phyloP scores from a whole-genome alignment of 2,113 vertebrate genomes.

The Mola mola region DNA sequence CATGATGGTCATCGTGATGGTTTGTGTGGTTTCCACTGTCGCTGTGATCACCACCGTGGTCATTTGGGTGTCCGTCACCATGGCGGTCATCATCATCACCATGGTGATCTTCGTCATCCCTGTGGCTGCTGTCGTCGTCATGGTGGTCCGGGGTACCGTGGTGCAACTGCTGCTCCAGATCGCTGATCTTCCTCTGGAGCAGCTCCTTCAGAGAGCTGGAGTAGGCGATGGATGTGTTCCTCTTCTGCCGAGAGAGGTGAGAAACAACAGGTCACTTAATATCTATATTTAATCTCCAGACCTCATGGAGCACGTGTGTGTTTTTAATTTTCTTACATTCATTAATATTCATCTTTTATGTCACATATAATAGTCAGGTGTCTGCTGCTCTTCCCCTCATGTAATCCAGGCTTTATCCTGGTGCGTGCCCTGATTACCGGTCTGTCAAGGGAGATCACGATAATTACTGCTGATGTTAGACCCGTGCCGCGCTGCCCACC shows the following conservation, averaged over 20 bases:
- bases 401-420: conserved; percentile 68
- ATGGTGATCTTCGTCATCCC: conserved; percentile 18
- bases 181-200: conserved; percentile 84
- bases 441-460: conserved; percentile 67
- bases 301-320: no score
- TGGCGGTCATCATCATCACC: background rate
- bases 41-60: background rate
- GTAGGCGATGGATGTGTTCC: conserved; percentile 81
- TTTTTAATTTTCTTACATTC: no score
- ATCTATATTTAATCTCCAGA: no score
- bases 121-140: conserved; percentile 34
- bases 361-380: background rate
- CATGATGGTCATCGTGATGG: background rate
- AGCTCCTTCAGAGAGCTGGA: conserved; percentile 83
- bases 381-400: conserved; percentile 19
- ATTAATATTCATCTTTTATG: no score
- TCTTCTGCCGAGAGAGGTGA: conserved; percentile 65
- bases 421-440: conserved; percentile 57
- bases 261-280: no score
- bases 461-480: conserved; percentile 74
- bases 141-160: conserved; percentile 44
- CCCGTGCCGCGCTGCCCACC: background rate
- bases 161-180: conserved; percentile 83
- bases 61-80: background rate
- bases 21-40: background rate